A percentile compares a stretch with the other conserved stretches of the same genome.
phyloP scores from a whole-genome alignment of 2,113 vertebrate genomes.

The Eidolon helvum region DNA sequence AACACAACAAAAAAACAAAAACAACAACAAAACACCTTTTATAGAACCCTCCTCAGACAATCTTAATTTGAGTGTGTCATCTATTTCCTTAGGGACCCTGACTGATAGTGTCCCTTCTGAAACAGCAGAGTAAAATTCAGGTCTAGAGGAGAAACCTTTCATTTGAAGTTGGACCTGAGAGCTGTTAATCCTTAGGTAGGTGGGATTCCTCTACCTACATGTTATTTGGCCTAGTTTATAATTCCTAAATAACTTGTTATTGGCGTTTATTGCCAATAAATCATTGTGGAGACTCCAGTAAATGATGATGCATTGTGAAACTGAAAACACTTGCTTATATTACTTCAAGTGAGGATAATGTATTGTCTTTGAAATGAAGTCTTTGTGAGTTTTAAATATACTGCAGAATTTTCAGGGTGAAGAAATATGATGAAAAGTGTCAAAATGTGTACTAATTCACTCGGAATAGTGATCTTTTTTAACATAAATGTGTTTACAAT shows the following conservation, averaged over 20 bases:
- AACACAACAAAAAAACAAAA: not conserved
- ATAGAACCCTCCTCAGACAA: not conserved
- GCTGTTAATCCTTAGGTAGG: not conserved
- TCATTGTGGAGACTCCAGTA: not conserved
- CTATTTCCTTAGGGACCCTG: not conserved
- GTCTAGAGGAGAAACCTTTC: not conserved
- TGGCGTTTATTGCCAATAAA: not conserved
- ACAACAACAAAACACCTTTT: not conserved
- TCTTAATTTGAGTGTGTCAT: not conserved
- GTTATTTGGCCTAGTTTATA: not conserved
- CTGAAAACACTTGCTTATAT: not conserved
- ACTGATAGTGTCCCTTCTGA: not conserved
- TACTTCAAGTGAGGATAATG: not conserved
- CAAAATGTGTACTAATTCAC: not conserved
- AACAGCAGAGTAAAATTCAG: not conserved
- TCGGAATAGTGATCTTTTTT: not conserved
- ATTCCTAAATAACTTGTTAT: not conserved
- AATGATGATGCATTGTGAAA: not conserved
- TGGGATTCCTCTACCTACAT: not conserved
- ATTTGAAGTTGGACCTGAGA: not conserved
- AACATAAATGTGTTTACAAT: not conserved
- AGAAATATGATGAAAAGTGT: not conserved
- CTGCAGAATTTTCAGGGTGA: slow-evolving; percentile 2
- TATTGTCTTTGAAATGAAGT: not conserved
- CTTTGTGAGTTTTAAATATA: not conserved